Base-by-base conservation (phyloP, 2,797 vertebrate genomes). In the Crocidura indochinensis region DNA sequence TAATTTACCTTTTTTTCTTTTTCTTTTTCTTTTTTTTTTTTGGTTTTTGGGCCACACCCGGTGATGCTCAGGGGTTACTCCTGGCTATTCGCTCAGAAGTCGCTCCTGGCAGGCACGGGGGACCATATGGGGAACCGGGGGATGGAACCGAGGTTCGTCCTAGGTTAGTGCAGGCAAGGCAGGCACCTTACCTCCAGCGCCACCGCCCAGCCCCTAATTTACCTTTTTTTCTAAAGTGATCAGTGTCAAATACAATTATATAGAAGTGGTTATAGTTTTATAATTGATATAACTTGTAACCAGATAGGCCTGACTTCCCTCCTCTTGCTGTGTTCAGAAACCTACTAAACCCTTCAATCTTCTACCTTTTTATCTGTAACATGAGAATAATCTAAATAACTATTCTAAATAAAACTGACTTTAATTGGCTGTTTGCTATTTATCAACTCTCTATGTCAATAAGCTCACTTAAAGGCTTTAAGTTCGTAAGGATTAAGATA, bases 401-500 rank as follows among this genome's bases (percentile, higher is more conserved):
- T 64, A 72, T 83, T 38, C 17, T 46, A 64, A 80, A 83, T 88
- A 71, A 12, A 47, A 38, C 47, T 72, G 10, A 15, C 22, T 82
- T 62, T 90, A 86, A 27, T 74, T 60, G 12, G 17, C 12, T 17
- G 47, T 56, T 88, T 86, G 65, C 29, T 75, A 64, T 68, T 60
- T 80, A 62, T 71, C 67, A 94, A 93, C 87, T 20, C 49, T 69
- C 6, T 29, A 81, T 91, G 88, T 94, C 29, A 85, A 79, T 88
- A 72, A 75, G 76, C 19, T 3, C 74, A 77, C 56, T 92, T 71
- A 84, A 90, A 86, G 73, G 14, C 8, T 62, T 2, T 78, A 88
- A 67, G 14, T 15, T 17, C 87, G n/a, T 14, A 80, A 75, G 11
- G 19, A 60, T 71, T 92, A 74, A 87, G 20, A 76, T 6, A 67